phyloP scores from a whole-genome alignment of 1,140 invertebrate species.

The Megalopta genalis region DNA sequence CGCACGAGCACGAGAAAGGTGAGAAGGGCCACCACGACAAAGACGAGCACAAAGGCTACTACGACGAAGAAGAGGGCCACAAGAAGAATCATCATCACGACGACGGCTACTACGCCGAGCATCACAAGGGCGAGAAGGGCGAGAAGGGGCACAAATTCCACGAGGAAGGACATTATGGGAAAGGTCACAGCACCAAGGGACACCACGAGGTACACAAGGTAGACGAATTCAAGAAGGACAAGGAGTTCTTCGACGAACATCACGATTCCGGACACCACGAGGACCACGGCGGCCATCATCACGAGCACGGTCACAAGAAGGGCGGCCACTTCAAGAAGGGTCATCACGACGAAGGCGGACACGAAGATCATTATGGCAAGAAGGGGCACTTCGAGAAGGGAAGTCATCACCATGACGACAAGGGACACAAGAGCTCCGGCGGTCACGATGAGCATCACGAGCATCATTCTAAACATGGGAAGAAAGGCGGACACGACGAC shows the following conservation, averaged over 20 bases:
- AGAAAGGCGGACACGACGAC: conserved; percentile 67
- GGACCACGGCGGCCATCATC: conserved; percentile 88
- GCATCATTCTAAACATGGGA: conserved; percentile 64
- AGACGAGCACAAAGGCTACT: conserved; percentile 84
- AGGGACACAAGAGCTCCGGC: conserved; percentile 74
- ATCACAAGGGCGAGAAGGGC: conserved; percentile 82
- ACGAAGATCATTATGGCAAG: conserved; percentile 84
- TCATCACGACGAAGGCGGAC: conserved; percentile 85
- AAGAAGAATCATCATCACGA: conserved; percentile 86
- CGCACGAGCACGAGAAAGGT: conserved; percentile 84
- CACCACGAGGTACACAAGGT: conserved; percentile 85
- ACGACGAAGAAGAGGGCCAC: conserved; percentile 84
- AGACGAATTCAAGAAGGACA: conserved; percentile 87
- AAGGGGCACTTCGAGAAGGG: conserved; percentile 82
- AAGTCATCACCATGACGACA: conserved; percentile 75
- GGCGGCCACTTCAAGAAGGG: conserved; percentile 88
- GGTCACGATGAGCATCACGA: conserved; percentile 71
- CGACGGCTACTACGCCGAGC: conserved; percentile 84
- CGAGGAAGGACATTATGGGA: conserved; percentile 84
- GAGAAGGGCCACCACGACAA: conserved; percentile 85
- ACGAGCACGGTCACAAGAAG: conserved; percentile 86
- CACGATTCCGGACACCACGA: conserved; percentile 91
- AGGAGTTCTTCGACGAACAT: conserved; percentile 89
- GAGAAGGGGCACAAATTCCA: conserved; percentile 85
- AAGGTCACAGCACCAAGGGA: conserved; percentile 86